Evolutionary conservation across 2,888 invertebrate species (phyloP), one percentile per base, ranked within the genome.

Genomic region (Drosophila anomalata): DNA sequence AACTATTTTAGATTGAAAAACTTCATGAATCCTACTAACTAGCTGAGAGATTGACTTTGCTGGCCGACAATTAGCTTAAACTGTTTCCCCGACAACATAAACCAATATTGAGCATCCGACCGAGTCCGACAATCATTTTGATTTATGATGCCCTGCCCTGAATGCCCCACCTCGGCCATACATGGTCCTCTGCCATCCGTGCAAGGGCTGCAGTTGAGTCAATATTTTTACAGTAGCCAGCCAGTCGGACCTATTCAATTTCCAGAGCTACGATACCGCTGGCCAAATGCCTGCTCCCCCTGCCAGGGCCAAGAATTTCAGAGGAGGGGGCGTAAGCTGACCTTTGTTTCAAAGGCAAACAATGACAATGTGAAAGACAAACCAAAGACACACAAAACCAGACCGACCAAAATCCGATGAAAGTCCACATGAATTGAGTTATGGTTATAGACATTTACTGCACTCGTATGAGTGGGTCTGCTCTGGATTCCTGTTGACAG

Each of bases 401-500:
- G 44, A 47, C 54, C 55, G 39, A 67, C 36, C 36, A 36, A 36
- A 36, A 36, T 36, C 36, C 36, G 36, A 66, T 66, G 53, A 44
- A 63, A 83, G 84, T 71, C 84, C 59, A 86, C 86, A 77, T 80
- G 84, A 87, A 86, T 80, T 86, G 79, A 84, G 73, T 80, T 88
- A 88, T 84, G 88, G 71, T 72, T 88, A 84, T 84, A 88, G 84
- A 87, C 88, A 83, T 88, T 83, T 86, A 88, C 86, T 88, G 88
- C 83, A 75, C 78, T 75, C 67, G 73, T n/a, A 56, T 62, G 61
- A 29, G 33, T 67, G 61, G 57, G 53, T 17, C 24, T 29, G 29
- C 17, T 56, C 52, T 61, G 47, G 56, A 46, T 50, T 57, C 46
- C 61, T 63, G 66, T 55, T 73, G 85, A 78, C 72, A 79, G 79